These are phyloP conservation scores for Drosophila asahinai DNA, from an alignment of 1,140 invertebrate species.

Conservation along the genomic window DNA sequence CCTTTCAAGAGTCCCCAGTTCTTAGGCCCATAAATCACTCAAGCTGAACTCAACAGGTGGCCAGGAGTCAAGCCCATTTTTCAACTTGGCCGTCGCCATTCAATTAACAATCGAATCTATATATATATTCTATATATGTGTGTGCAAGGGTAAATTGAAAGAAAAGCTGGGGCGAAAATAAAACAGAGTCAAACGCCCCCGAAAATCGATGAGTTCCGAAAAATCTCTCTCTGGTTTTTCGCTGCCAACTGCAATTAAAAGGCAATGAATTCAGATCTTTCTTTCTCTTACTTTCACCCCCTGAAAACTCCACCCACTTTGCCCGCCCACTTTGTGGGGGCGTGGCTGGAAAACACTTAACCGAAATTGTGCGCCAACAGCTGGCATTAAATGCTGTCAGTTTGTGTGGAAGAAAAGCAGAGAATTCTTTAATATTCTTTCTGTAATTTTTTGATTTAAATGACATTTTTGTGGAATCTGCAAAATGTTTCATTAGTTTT, in stretches of 20 bases:
- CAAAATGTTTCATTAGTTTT: constrained; percentile 16
- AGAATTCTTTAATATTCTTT: background rate
- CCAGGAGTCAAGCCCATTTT: constrained; percentile 60
- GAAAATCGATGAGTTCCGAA: constrained; percentile 45
- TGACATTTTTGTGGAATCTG: background rate
- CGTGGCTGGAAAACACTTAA: constrained; percentile 70
- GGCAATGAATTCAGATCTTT: constrained; percentile 72
- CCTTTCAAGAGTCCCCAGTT: background rate
- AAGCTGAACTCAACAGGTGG: constrained; percentile 64
- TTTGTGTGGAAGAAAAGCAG: too few species aligned
- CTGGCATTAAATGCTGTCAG: constrained; percentile 59
- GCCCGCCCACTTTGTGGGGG: constrained; percentile 22
- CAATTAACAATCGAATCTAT: constrained; percentile 79
- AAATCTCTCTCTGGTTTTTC: constrained; percentile 63
- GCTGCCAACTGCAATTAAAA: constrained; percentile 82
- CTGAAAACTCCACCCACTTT: background rate
- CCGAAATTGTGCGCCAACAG: constrained; percentile 75
- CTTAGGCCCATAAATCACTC: constrained; percentile 66
- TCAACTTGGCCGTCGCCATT: constrained; percentile 66
- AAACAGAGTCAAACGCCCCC: constrained; percentile 21
- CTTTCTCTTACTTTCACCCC: constrained; percentile 1
- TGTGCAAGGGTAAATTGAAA: constrained; percentile 18
- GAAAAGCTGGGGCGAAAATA: constrained; percentile 7
- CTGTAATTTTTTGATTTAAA: constrained; percentile 55
- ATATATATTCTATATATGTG: constrained; percentile 13